A percentile compares a stretch with the other conserved stretches of the same genome.
These are phyloP conservation scores for Protobothrops flavoviridis DNA, from an alignment of 2,113 vertebrate species.

Conservation along the genomic window DNA sequence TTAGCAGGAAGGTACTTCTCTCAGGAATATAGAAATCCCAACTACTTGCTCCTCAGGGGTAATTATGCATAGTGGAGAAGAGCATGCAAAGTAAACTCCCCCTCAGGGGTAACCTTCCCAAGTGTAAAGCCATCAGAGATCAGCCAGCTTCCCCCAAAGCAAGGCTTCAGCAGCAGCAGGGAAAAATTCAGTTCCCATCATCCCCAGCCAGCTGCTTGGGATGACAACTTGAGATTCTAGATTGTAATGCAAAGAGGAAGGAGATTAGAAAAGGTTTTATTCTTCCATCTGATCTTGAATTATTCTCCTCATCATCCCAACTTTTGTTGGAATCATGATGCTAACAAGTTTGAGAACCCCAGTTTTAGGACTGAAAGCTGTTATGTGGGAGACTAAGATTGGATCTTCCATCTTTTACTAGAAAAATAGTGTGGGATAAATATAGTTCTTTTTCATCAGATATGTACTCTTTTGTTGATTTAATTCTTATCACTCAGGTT, in stretches of 20 bases:
- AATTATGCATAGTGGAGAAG: not conserved
- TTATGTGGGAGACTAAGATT: not conserved
- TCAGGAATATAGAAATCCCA: not conserved
- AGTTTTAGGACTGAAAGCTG: not conserved
- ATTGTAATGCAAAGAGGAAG: not conserved
- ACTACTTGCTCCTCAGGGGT: not conserved
- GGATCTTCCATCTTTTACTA: not conserved
- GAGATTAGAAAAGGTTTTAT: not conserved
- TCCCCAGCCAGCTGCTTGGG: not conserved
- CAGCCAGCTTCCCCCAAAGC: not conserved
- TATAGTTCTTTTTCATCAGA: not conserved
- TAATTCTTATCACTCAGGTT: not conserved
- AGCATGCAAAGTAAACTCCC: not conserved
- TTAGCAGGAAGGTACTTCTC: not conserved
- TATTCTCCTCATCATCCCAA: not conserved
- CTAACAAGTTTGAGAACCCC: not conserved
- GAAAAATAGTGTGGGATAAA: not conserved
- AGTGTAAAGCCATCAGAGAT: not conserved
- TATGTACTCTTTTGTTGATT: not conserved
- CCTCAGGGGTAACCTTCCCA: not conserved
- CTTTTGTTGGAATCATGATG: not conserved
- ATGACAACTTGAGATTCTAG: not conserved
- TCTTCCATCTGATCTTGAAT: not conserved
- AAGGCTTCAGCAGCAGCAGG: not conserved
- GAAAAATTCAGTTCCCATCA: not conserved